Conservation (phyloP, 2,888 invertebrate species). For the Drosophila birchii region DNA sequence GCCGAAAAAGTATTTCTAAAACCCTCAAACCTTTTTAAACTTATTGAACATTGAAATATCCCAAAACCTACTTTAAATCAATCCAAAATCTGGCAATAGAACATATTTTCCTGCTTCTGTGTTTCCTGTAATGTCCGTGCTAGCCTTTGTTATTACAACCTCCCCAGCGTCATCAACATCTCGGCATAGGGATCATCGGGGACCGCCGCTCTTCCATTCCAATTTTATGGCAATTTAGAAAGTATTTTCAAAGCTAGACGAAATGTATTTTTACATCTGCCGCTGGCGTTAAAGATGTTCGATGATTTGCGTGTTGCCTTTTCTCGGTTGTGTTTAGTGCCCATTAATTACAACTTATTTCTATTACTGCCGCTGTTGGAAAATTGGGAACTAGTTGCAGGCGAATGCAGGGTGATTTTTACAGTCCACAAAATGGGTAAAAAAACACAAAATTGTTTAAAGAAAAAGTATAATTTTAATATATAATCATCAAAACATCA, state of each 20-base stretch:
- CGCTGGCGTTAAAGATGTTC: constrained; percentile 25
- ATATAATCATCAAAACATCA: too few species aligned
- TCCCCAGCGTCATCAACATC: constrained; percentile 10
- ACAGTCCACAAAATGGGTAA: background rate
- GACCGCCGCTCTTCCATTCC: constrained; percentile 27
- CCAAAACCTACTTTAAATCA: background rate
- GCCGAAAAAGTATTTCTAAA: background rate
- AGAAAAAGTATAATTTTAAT: too few species aligned
- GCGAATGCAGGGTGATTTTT: background rate
- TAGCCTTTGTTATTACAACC: constrained; percentile 45
- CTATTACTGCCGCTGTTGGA: background rate
- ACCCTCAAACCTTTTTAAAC: background rate
- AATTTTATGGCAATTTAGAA: constrained; percentile 65
- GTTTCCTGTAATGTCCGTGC: constrained; percentile 26
- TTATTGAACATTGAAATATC: background rate
- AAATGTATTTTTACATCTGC: constrained; percentile 66
- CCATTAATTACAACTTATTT: constrained; percentile 44
- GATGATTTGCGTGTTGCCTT: constrained; percentile 42
- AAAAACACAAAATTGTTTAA: background rate
- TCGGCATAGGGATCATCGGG: constrained; percentile 15
- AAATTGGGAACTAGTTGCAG: background rate
- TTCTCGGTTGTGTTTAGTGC: constrained; percentile 32
- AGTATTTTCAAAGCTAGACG: constrained; percentile 57
- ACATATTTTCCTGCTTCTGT: background rate
- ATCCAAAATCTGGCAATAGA: too few species aligned